Percentiles rank a stretch among this genome's conserved stretches.
Conservation (phyloP, 1,140 invertebrate genomes). For the Brachionus calyciflorus region DNA sequence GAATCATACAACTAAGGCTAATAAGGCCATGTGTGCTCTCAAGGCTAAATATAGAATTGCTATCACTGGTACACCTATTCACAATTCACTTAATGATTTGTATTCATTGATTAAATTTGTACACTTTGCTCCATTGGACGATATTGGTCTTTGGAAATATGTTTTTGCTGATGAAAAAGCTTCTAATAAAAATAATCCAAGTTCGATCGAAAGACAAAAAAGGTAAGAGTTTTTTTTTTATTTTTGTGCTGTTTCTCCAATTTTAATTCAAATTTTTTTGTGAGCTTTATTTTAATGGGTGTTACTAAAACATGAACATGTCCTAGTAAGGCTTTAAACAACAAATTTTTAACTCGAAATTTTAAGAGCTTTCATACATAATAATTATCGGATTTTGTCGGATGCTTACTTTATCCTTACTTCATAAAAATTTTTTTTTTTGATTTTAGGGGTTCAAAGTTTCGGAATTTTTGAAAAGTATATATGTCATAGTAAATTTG, state of each 20-base stretch:
- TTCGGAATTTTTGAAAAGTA: no score
- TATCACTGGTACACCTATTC: constrained; percentile 88
- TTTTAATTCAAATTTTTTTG: no score
- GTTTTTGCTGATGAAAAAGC: background rate
- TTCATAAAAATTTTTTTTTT: no score
- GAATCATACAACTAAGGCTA: constrained; percentile 76
- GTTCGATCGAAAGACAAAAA: constrained; percentile 32
- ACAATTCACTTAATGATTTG: constrained; percentile 85
- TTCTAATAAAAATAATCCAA: background rate
- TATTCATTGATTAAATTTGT: constrained; percentile 82
- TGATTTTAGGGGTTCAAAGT: no score
- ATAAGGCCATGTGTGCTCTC: constrained; percentile 70
- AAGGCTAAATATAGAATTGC: constrained; percentile 71
- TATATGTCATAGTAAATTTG: no score
- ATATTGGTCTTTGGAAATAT: constrained; percentile 68
- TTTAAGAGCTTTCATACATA: no score
- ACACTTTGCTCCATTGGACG: constrained; percentile 79
- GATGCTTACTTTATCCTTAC: no score
- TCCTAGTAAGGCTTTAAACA: no score
- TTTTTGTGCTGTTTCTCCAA: constrained; percentile 51
- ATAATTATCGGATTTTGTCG: no score
- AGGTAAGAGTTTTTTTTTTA: constrained; percentile 1
- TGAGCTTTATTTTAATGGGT: no score
- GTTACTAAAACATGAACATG: no score
- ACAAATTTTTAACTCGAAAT: no score